Conservation (phyloP, 2,888 invertebrate species). For the Yponomeuta plumbellus region DNA sequence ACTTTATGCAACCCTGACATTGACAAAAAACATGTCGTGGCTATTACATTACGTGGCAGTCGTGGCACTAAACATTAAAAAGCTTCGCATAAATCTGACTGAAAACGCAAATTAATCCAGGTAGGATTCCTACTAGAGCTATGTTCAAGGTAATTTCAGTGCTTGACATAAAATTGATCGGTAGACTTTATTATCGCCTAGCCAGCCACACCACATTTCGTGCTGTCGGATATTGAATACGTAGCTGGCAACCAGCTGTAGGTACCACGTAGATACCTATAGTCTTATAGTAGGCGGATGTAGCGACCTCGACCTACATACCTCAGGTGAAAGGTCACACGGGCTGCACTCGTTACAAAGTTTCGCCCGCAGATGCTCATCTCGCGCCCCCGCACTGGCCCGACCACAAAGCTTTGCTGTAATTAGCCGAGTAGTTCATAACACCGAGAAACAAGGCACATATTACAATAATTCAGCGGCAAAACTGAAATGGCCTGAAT, state of each 20-base stretch:
- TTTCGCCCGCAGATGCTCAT: neutral
- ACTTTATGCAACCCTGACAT: no score
- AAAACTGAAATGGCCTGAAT: neutral
- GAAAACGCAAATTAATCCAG: neutral
- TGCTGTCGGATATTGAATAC: neutral
- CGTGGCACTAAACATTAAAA: no score
- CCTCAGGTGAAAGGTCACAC: neutral
- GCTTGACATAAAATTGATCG: neutral
- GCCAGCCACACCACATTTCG: neutral
- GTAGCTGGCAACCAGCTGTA: neutral
- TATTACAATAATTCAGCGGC: neutral
- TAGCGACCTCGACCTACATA: constrained; percentile 4
- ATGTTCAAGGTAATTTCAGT: neutral
- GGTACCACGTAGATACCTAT: neutral
- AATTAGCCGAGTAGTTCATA: neutral
- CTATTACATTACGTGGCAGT: no score
- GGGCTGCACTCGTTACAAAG: neutral
- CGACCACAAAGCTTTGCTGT: neutral
- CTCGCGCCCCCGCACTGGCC: neutral
- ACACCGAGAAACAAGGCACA: neutral
- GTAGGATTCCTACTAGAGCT: no score
- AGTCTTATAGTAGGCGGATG: neutral
- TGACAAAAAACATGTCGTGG: no score
- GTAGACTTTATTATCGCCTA: neutral
- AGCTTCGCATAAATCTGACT: neutral